Evolutionary conservation across 2,888 invertebrate species (phyloP), one percentile per base, ranked within the genome.

Genomic region (Tinea semifulvella): DNA sequence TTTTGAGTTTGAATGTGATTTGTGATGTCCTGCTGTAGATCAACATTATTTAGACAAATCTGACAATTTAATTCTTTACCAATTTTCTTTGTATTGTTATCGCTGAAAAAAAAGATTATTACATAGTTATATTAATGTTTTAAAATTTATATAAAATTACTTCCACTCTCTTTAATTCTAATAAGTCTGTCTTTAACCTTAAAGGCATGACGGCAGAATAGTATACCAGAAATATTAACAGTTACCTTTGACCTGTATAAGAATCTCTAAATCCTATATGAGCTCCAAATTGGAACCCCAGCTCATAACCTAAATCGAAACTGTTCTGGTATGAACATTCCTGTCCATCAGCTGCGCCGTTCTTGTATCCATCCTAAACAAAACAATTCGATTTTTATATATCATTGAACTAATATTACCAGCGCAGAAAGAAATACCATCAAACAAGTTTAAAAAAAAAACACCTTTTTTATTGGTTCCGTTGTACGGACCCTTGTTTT

Each of bases 251-350:
- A 31, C 14, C 11, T 4, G 3, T 31, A 31, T 31, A 31, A 6
- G 40, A 8, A 13, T 40, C 40, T 7, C 3, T 14, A 13, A 40
- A 40, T n/a, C 88, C 86, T 45, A 89, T 54, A 46, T 76, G 57
- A 45, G 87, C 80, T 11, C 86, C 88, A 53, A 83, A 84, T 47
- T 65, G 62, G 25, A 90, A 83, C 1, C 89, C 91, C 56, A 87
- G 84, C 47, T 68, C 65, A 60, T 87, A 92, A 1, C 91, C 91
- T 46, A 60, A 58, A 56, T 91, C 87, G 61, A 92, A 92, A 58
- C 87, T 85, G 14, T 75, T 59, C 68, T 92, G 91, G 53, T 87
- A 88, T 42, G 82, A 80, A 43, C 82, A 66, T 13, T 84, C 77
- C 50, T 85, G 79, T 1, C 90, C 91, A 18, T 16, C 20, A 5